Conservation (phyloP, 2,113 vertebrate species). For the Calypte anna region DNA sequence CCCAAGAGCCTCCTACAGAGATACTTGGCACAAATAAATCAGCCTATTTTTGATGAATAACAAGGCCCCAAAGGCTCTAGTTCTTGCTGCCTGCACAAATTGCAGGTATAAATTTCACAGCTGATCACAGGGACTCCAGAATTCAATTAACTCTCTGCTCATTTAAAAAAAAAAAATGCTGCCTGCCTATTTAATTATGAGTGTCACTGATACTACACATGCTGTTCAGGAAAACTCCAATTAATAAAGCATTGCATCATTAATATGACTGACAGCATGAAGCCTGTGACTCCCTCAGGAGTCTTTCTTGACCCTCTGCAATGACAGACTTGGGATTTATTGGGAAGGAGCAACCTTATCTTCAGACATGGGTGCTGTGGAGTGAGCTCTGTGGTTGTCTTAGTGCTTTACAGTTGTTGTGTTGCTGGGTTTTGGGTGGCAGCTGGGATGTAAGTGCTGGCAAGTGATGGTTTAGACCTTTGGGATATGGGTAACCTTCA, state of each 20-base stretch:
- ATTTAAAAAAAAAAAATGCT: conserved; percentile 18
- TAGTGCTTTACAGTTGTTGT: neutral
- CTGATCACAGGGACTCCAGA: conserved; percentile 62
- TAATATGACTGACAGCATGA: conserved; percentile 59
- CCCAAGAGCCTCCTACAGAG: conserved; percentile 57
- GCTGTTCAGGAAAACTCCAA: conserved; percentile 59
- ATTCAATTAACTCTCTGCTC: conserved; percentile 66
- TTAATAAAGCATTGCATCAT: conserved; percentile 67
- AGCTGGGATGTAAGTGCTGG: neutral
- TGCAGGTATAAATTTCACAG: conserved; percentile 68
- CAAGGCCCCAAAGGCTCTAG: conserved; percentile 59
- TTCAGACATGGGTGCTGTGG: neutral
- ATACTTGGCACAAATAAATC: conserved; percentile 67
- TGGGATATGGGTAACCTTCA: neutral
- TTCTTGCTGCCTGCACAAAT: conserved; percentile 60
- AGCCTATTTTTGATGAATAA: conserved; percentile 65
- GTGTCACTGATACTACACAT: conserved; percentile 50
- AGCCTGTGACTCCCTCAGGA: neutral
- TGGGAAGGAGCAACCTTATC: neutral
- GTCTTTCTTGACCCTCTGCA: conserved; percentile 10
- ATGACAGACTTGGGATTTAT: neutral
- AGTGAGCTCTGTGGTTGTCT: neutral
- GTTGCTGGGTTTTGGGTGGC: neutral
- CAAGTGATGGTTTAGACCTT: neutral
- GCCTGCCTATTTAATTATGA: conserved; percentile 59